phyloP scores from a whole-genome alignment of 2,113 vertebrate genomes.

The Indri indri region DNA sequence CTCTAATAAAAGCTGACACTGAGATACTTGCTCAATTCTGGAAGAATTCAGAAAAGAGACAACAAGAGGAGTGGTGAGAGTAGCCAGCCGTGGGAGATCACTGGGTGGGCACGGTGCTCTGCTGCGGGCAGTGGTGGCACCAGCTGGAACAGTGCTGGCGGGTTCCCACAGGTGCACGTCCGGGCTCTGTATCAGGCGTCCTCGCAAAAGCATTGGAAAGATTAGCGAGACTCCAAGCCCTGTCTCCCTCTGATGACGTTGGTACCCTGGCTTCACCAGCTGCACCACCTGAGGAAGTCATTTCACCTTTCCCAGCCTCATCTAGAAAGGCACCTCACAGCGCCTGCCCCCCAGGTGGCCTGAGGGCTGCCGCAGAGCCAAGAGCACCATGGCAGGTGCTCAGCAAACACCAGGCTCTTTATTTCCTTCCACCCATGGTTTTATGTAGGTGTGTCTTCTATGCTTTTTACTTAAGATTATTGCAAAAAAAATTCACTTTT shows the following conservation, averaged over 20 bases:
- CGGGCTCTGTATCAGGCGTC: not conserved
- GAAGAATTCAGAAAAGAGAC: not conserved
- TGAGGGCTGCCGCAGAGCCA: fast-evolving
- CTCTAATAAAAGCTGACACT: not conserved
- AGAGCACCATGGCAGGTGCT: fast-evolving
- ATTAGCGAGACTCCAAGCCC: not conserved
- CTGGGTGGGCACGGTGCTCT: fast-evolving
- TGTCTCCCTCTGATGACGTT: not conserved
- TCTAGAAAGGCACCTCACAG: not conserved
- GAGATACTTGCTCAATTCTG: not conserved
- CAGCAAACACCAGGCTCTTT: fast-evolving
- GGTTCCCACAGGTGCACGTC: not conserved
- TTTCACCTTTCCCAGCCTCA: not conserved
- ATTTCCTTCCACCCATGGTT: not conserved
- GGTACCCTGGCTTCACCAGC: not conserved
- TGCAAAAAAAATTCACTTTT: not conserved
- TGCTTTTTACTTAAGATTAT: not conserved
- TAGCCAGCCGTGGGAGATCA: fast-evolving
- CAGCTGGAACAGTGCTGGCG: not conserved
- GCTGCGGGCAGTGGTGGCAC: fast-evolving
- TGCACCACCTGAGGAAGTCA: not conserved
- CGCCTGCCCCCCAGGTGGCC: fast-evolving
- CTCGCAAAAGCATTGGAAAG: not conserved
- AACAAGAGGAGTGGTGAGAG: not conserved
- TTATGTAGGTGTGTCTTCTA: not conserved